Evolutionary conservation across 2,113 vertebrate species (phyloP).

Genomic region (Tragelaphus imberbis): DNA sequence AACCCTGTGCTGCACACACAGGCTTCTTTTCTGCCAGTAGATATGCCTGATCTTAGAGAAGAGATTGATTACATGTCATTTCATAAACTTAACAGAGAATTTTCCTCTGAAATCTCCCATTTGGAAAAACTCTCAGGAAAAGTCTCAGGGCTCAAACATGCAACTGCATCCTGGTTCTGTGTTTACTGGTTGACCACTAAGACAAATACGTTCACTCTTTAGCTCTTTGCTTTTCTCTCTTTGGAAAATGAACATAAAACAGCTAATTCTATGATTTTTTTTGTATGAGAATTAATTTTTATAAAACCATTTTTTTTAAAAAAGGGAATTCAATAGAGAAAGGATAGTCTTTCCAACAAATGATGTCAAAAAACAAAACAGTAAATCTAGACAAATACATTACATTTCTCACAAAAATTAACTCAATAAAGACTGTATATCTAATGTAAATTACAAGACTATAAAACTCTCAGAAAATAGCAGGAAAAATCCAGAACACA

Average conservation of each 20-base stretch:
- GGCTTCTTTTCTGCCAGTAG: background rate
- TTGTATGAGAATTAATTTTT: background rate
- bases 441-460: background rate
- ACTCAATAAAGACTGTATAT: too few relatives aligned
- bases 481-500: background rate
- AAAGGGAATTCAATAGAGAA: background rate
- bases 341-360: background rate
- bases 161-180: too few relatives aligned
- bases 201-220: background rate
- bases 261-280: background rate
- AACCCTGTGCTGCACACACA: accelerated
- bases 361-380: background rate
- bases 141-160: too few relatives aligned
- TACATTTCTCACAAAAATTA: background rate
- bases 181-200: background rate
- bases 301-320: accelerated
- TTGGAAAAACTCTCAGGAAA: background rate
- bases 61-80: background rate
- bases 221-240: background rate
- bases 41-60: background rate
- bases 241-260: background rate
- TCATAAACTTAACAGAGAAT: background rate
- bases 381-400: too few relatives aligned
- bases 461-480: background rate
- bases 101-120: background rate